Conservation (phyloP, 2,113 vertebrate species). For the Engraulis encrasicolus region DNA sequence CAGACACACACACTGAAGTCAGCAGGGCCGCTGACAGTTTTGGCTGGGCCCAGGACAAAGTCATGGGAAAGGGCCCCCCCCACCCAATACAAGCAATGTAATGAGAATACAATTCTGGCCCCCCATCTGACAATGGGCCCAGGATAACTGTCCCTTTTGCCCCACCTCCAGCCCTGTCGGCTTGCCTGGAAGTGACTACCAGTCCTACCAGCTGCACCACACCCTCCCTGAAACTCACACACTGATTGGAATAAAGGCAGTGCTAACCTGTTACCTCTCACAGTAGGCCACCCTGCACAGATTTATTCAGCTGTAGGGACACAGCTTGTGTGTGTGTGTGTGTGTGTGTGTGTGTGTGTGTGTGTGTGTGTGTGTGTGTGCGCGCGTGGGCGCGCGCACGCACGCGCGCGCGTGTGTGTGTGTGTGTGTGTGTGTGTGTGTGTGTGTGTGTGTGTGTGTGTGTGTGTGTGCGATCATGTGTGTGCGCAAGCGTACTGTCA, state of each 20-base stretch:
- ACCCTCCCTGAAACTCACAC: not conserved
- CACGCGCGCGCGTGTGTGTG: not conserved
- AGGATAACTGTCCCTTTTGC: no score
- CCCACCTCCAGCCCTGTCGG: no score
- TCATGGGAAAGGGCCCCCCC: no score
- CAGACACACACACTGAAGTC: not conserved
- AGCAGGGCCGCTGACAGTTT: no score
- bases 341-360: not conserved
- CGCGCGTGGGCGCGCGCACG: not conserved
- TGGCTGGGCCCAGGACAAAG: no score
- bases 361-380: not conserved
- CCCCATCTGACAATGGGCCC: no score
- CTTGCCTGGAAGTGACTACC: no score
- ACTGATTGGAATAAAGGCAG: not conserved
- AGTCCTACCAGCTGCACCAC: not conserved
- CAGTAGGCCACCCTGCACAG: not conserved
- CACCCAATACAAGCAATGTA: no score
- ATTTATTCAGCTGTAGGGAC: not conserved
- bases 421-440: not conserved
- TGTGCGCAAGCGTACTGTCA: no score
- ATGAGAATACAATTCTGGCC: no score
- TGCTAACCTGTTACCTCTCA: not conserved
- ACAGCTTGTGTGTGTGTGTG: not conserved
- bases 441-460: not conserved
- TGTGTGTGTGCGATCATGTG: not conserved